Base-by-base conservation (phyloP, 2,113 vertebrate genomes). In the Deroptyus accipitrinus region DNA sequence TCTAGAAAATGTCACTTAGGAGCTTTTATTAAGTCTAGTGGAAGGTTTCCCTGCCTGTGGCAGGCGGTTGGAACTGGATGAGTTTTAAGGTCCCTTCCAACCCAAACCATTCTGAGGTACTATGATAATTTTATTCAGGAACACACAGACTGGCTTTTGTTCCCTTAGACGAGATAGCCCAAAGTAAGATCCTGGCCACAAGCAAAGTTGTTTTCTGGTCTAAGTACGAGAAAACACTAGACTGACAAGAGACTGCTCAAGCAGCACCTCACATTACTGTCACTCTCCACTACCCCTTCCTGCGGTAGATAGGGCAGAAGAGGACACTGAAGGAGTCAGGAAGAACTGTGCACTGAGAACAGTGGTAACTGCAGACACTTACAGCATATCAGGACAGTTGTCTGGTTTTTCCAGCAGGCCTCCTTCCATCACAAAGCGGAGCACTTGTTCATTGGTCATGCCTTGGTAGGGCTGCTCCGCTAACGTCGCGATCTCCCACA, bases 361-460 rank as follows among this genome's bases (percentile, higher is more conserved):
- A 6, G 35, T 0, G 68, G 70, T 23, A 23, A 33, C 42, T 49
- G 79, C 11, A 7, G 51, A 12, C 94, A 98, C 98, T 33, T 97
- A 99, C 99, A 99, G 98, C 99, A 99, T 99, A 97, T 99, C 99
- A 0, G 99, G 99, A 92, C 99, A 99, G 92, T 99, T 99, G 97
- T 99, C 99, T 0, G 99, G 99, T 93, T 99, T 99, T 66, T 99
- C 99, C 98, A 99, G 97, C 88, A 99, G 98, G 54, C 99, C 99
- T 15, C 99, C 99, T 81, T 99, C 99, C 99, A 99, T 99, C 96
- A 99, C 99, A 4, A 99, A 99, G 89, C 99, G 99, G 74, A 99
- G 98, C 88, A 99, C 99, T 97, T 99, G 99, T 84, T 99, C 99
- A 9, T 99, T 99, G 97, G 99, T 99, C 99, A 99, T 98, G 92